These are phyloP conservation scores for Fregata magnificens DNA, from an alignment of 2,113 vertebrate species.

Conservation along the genomic window DNA sequence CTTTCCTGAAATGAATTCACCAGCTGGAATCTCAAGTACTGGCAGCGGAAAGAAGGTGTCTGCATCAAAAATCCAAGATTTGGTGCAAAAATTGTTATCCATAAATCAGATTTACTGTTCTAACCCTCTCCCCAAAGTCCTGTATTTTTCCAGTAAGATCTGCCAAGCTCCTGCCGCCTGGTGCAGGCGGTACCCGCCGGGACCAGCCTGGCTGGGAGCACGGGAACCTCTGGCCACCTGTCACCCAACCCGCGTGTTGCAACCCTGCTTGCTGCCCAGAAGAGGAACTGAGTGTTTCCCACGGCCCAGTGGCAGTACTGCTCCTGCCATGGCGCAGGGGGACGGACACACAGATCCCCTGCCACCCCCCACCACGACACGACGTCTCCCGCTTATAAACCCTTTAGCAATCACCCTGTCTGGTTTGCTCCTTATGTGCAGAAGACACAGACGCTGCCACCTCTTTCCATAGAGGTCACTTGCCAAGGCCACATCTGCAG, in stretches of 20 bases:
- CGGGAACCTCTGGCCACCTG: neutral
- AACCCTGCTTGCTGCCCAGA: neutral
- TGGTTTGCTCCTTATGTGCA: neutral
- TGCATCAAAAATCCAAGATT: neutral
- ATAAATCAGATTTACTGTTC: neutral
- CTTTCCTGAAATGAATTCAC: neutral
- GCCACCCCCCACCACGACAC: fast-evolving
- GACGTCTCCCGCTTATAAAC: fast-evolving
- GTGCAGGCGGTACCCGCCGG: fast-evolving
- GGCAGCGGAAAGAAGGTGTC: neutral
- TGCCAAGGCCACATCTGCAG: neutral
- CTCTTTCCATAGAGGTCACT: neutral
- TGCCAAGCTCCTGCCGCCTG: neutral
- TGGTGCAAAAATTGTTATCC: neutral
- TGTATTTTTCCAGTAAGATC: neutral
- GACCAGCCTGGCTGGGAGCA: neutral
- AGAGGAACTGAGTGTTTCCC: neutral
- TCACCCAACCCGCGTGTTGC: neutral
- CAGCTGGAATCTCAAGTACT: neutral
- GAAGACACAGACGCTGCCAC: neutral
- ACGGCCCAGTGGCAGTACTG: fast-evolving
- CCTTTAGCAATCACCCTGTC: neutral
- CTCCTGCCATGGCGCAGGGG: fast-evolving
- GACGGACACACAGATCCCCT: neutral
- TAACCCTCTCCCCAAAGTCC: neutral